Conservation (phyloP, 2,888 invertebrate genomes). For the Apantesis nais region DNA sequence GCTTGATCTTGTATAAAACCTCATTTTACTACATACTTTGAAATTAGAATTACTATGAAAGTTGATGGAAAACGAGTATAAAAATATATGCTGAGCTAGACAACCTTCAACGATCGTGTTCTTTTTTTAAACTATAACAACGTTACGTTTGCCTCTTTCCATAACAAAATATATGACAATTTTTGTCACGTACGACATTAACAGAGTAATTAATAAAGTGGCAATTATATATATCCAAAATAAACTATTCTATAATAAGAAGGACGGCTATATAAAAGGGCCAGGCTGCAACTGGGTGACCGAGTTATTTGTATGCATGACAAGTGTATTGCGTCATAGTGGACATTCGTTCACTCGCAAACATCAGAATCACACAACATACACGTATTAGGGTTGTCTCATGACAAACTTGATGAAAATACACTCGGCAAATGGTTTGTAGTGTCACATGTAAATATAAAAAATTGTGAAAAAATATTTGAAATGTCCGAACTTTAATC, state of each 20-base stretch:
- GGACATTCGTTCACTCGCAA: constrained; percentile 27
- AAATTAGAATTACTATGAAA: not conserved
- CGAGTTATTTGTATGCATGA: constrained; percentile 58
- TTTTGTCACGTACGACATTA: not conserved
- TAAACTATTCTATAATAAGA: constrained; percentile 30
- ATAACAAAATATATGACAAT: not conserved
- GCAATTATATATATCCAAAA: constrained; percentile 14
- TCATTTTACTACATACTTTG: not conserved
- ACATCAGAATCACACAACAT: constrained; percentile 10
- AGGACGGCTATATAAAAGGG: constrained; percentile 45
- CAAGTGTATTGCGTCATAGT: constrained; percentile 54
- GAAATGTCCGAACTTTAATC: not conserved
- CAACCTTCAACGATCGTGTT: not conserved
- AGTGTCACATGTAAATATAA: not conserved
- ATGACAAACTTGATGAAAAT: not conserved
- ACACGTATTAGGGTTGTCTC: constrained; percentile 2
- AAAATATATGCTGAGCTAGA: not conserved
- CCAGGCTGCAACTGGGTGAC: constrained; percentile 53
- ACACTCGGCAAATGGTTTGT: not conserved
- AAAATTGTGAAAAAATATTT: too few species aligned
- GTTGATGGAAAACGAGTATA: not conserved
- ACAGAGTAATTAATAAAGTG: not conserved
- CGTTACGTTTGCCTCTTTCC: not conserved
- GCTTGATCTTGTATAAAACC: too few species aligned
- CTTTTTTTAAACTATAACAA: not conserved